Evolutionary conservation across 1,140 invertebrate species (phyloP).

Genomic region (Mamestra configurata): DNA sequence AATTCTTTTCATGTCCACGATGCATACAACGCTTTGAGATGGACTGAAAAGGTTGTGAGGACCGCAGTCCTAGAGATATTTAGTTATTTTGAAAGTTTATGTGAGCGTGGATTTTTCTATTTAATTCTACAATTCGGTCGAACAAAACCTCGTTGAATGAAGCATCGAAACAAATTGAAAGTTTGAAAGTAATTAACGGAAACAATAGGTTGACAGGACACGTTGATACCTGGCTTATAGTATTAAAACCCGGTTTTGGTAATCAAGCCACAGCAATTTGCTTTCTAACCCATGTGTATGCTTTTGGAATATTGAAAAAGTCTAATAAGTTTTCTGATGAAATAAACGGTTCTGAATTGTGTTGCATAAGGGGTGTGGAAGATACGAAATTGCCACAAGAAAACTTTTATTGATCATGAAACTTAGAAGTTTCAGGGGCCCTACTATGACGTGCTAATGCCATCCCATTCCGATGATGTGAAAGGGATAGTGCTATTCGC

Average conservation of each 20-base stretch:
- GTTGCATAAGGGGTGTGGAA: too few species aligned
- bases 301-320: neutral
- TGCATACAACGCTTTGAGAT: constrained; percentile 36
- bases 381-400: too few species aligned
- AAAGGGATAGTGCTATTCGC: too few species aligned
- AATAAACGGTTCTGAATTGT: too few species aligned
- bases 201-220: constrained; percentile 13
- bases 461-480: too few species aligned
- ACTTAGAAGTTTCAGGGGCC: too few species aligned
- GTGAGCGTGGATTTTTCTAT: neutral
- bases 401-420: too few species aligned
- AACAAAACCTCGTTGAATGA: neutral
- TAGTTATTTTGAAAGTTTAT: neutral
- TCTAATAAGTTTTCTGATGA: neutral
- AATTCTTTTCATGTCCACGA: constrained; percentile 37
- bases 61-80: neutral
- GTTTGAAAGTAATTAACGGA: constrained; percentile 26
- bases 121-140: too few species aligned
- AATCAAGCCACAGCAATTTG: neutral
- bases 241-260: neutral
- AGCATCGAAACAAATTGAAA: neutral
- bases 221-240: neutral
- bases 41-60: constrained; percentile 15
- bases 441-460: too few species aligned
- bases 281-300: neutral